Conservation (phyloP, 1,140 invertebrate species). For the Oedothorax gibbosus region DNA sequence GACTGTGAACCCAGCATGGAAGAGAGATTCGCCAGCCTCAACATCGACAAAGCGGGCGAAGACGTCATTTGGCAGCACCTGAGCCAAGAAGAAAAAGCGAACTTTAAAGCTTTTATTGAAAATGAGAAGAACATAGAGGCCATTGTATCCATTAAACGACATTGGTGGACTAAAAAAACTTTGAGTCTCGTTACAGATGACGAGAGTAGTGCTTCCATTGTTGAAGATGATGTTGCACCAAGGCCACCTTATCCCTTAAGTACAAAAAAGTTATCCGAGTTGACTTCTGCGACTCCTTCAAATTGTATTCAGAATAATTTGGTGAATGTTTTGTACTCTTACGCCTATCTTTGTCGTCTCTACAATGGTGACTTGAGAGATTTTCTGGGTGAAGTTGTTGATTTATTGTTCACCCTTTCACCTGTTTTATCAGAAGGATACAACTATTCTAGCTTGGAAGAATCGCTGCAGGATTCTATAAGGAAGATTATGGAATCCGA, state of each 20-base stretch:
- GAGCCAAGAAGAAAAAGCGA: constrained; percentile 5
- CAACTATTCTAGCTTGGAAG: constrained; percentile 35
- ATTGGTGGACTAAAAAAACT: constrained; percentile 28
- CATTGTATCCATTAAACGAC: constrained; percentile 25
- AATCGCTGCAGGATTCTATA: constrained; percentile 42
- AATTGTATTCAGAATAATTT: constrained; percentile 45
- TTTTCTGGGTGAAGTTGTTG: constrained; percentile 25
- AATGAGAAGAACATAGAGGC: constrained; percentile 30
- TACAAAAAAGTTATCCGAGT: constrained; percentile 8
- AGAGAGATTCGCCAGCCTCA: constrained; percentile 30
- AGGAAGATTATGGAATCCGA: constrained; percentile 21
- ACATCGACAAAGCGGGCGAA: constrained; percentile 29
- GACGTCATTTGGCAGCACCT: constrained; percentile 32
- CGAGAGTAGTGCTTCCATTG: background rate
- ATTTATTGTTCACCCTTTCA: constrained; percentile 5
- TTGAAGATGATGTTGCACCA: background rate
- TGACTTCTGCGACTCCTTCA: constrained; percentile 32
- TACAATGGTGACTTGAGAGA: constrained; percentile 51
- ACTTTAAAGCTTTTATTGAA: constrained; percentile 28
- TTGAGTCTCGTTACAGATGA: constrained; percentile 29
- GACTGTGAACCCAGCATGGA: background rate
- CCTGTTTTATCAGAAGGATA: constrained; percentile 18
- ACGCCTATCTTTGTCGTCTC: constrained; percentile 43
- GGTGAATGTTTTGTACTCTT: constrained; percentile 35
- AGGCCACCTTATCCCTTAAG: constrained; percentile 29